Evolutionary conservation across 1,140 invertebrate genomes (phyloP), one percentile per base, ranked within the genome.

Genomic region (Pseudoatta argentina): DNA sequence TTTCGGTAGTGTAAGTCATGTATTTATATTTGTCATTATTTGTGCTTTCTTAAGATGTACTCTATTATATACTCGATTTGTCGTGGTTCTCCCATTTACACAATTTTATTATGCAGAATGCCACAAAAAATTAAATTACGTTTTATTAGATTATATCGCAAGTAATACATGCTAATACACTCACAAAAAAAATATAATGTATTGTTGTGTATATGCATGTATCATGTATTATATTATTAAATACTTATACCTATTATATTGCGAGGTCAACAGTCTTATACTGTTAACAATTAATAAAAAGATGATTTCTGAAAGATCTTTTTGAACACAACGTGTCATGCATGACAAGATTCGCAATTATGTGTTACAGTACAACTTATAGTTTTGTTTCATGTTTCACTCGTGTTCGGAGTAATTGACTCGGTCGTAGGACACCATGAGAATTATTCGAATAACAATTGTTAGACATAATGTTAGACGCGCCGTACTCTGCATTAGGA

Each of bases 321-420:
- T 67, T 51, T 21, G 24, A 57, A 57, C 34, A 48, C 30, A 51
- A 39, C 3, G 3, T n/a, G n/a, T 30, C 71, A 64, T 61, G 44
- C 30, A 27, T 78, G n/a, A 21, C 24, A 34, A 55, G 27, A 73
- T 76, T 66, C n/a, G 18, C 27, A 51, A 55, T 57, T 79, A 67
- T 7, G 24, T 12, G 12, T 71, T 71, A 48, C 14, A 18, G 34
- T 39, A 3, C 0, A 48, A 39, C 24, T 95, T 85, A 95, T 44
- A 95, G 91, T 88, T 95, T 95, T 30, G 95, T 95, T 91, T 95
- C 95, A 63, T 95, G 95, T 88, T 95, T 95, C 4, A 95, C 94
- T 89, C 94, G 94, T 71, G 92, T 86, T 87, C 94, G 93, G 48
- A 94, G 89, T 67, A 94, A 88, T 69, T 94, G 94, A 93, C 92